Evolutionary conservation across 2,888 invertebrate species (phyloP).

Genomic region (Caenorhabditis sp.): DNA sequence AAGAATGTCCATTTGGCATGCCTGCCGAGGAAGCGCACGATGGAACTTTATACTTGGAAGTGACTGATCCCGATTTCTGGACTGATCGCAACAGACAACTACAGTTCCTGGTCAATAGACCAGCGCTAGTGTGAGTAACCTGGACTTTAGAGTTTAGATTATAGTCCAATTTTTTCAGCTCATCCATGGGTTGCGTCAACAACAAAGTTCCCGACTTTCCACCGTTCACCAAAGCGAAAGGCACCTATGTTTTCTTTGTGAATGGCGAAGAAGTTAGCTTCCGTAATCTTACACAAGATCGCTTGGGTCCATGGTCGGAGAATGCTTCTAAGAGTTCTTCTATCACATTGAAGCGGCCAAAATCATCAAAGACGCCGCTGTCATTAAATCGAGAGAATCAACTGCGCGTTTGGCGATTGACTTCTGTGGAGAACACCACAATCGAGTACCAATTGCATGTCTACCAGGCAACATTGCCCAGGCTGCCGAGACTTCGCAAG

Average conservation of each 20-base stretch:
- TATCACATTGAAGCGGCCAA: slow-evolving; percentile 50
- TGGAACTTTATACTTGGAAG: slow-evolving; percentile 57
- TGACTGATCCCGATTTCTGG: slow-evolving; percentile 67
- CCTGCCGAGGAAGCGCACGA: slow-evolving; percentile 29
- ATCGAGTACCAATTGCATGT: slow-evolving; percentile 62
- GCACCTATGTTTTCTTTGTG: slow-evolving; percentile 67
- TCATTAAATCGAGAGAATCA: slow-evolving; percentile 54
- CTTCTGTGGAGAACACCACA: neutral
- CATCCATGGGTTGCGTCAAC: slow-evolving; percentile 63
- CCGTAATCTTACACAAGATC: slow-evolving; percentile 68
- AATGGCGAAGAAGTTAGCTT: slow-evolving; percentile 62
- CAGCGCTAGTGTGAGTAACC: slow-evolving; percentile 57
- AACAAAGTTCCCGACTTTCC: slow-evolving; percentile 69
- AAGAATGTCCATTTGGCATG: slow-evolving; percentile 67
- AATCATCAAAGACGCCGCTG: slow-evolving; percentile 53
- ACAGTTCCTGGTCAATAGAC: slow-evolving; percentile 68
- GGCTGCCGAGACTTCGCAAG: slow-evolving; percentile 70
- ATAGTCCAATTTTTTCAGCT: slow-evolving; percentile 40
- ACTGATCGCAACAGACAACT: slow-evolving; percentile 69
- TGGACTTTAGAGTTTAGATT: neutral
- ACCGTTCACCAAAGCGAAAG: slow-evolving; percentile 55
- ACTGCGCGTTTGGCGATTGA: slow-evolving; percentile 39
- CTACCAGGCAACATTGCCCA: too few relatives aligned
- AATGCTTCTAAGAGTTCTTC: neutral
- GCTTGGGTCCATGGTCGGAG: slow-evolving; percentile 72